Evolutionary conservation across 2,888 invertebrate species (phyloP), one percentile per base, ranked within the genome.

Genomic region (Polydrusus pterygomalis): DNA sequence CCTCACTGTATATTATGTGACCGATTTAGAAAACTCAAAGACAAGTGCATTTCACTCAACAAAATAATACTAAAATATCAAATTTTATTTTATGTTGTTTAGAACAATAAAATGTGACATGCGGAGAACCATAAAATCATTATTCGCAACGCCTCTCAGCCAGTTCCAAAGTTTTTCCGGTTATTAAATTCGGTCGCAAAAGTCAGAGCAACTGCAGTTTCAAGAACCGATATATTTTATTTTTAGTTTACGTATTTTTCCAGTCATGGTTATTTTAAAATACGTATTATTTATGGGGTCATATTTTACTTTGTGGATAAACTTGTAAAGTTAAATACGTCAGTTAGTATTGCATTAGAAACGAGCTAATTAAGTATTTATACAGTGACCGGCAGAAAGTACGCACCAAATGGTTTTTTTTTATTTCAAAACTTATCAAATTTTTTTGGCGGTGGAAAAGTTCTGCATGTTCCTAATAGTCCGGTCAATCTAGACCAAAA

Each of bases 151-250:
- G 54, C 54, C 51, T 56, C 15, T 15, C 40, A 58, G 30, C 25
- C 58, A 34, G 34, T 34, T 60, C 25, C 56, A 58, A 58, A 69
- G 58, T 69, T 70, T 69, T 64, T 60, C 70, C 70, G 70, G 70
- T 49, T 62, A 60, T 60, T 47, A 62, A 47, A 62, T 34, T 30
- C 30, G 70, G 70, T 70, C 70, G 49, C 70, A 60, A 70, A 34
- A 70, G 69, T 70, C 43, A 13, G 18, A 70, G 15, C 62, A 70
- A 70, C 47, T 34, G 30, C 58, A 20, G 47, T 70, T 70, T 34
- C n/a, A 60, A 30, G 70, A 70, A 70, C 45, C 70, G 45, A 70
- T 68, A 68, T 58, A 47, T 58, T 70, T 70, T 70, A 70, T 70
- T 70, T 70, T 70, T 70, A 70, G 70, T 70, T n/a, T 62, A 47